Evolutionary conservation across 2,797 vertebrate genomes (phyloP), one percentile per base, ranked within the genome.

Genomic region (Galagoides demidoff): DNA sequence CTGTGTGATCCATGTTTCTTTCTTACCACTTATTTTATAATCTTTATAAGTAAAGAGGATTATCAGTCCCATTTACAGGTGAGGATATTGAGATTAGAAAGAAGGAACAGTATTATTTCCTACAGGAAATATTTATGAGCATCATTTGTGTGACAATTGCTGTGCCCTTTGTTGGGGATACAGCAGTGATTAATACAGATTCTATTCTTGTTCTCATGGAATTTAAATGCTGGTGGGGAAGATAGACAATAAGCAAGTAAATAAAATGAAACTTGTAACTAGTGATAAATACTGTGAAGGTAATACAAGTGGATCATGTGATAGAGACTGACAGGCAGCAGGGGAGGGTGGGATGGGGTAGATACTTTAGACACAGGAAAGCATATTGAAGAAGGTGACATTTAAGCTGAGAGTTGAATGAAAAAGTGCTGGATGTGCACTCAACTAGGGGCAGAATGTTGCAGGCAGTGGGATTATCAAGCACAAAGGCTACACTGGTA

Each of bases 21-120:
- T 0, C 22, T 61, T 86, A 55, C 22, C 43, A 70, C 12, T 85
- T 61, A 68, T 88, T 87, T 96, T 88, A 55, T 49, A 79, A 45
- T 34, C 37, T 88, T 90, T 61, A 14, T 70, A 64, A 31, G 61
- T 25, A 76, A 55, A 59, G 55, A 39, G 9, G 9, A 37, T 49
- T 78, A 49, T 81, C 25, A 20, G 1, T 81, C 37, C 23, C 11
- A 84, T 55, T 88, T 90, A 84, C 8, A 71, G 61, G 66, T 71
- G 23, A 77, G 4, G n/a, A 81, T 55, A 85, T 10, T 68, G 74
- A 96, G 23, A 27, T 74, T 85, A 73, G 11, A 87, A 63, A 78
- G 14, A 59, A 63, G 55, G 9, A 87, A 92, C 83, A 61, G 61
- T 70, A 83, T 57, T 91, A 70, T 94, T 78, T 86, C 89, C 94